Evolutionary conservation across 2,797 vertebrate species (phyloP).

Genomic region (Sylvilagus floridanus): DNA sequence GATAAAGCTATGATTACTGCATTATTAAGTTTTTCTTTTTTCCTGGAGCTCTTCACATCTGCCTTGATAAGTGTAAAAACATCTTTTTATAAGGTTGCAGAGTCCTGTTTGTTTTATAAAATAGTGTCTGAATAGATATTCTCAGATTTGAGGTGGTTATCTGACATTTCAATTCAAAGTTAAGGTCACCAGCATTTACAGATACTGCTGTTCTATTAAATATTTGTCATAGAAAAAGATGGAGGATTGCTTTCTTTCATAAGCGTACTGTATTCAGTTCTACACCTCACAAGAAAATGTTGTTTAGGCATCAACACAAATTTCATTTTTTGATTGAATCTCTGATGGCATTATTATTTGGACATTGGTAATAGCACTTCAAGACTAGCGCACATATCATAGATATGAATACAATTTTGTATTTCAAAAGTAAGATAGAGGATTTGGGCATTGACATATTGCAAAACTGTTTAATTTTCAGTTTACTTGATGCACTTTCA

Average conservation of each 20-base stretch:
- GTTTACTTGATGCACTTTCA: slow-evolving; percentile 62
- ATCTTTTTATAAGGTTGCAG: slow-evolving; percentile 55
- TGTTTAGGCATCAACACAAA: slow-evolving; percentile 75
- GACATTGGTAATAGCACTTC: slow-evolving; percentile 66
- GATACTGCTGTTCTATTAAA: slow-evolving; percentile 82
- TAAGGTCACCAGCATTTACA: slow-evolving; percentile 78
- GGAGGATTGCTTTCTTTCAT: slow-evolving; percentile 70
- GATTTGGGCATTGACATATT: slow-evolving; percentile 45
- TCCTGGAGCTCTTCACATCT: background rate
- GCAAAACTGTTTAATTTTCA: slow-evolving; percentile 72
- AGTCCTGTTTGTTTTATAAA: slow-evolving; percentile 69
- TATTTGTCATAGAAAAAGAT: slow-evolving; percentile 81
- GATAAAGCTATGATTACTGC: background rate
- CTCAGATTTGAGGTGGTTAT: slow-evolving; percentile 33
- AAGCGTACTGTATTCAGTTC: slow-evolving; percentile 56
- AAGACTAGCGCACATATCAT: slow-evolving; percentile 52
- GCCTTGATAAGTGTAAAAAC: slow-evolving; percentile 74
- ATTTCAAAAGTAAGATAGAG: slow-evolving; percentile 75
- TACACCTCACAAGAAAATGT: slow-evolving; percentile 79
- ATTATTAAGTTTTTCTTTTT: slow-evolving; percentile 26
- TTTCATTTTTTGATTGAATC: slow-evolving; percentile 79
- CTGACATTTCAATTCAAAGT: slow-evolving; percentile 85
- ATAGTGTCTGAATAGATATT: slow-evolving; percentile 68
- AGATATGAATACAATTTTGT: slow-evolving; percentile 32
- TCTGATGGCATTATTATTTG: slow-evolving; percentile 70